Conservation (phyloP, 2,113 vertebrate species). For the Sceloporus tristichus region DNA sequence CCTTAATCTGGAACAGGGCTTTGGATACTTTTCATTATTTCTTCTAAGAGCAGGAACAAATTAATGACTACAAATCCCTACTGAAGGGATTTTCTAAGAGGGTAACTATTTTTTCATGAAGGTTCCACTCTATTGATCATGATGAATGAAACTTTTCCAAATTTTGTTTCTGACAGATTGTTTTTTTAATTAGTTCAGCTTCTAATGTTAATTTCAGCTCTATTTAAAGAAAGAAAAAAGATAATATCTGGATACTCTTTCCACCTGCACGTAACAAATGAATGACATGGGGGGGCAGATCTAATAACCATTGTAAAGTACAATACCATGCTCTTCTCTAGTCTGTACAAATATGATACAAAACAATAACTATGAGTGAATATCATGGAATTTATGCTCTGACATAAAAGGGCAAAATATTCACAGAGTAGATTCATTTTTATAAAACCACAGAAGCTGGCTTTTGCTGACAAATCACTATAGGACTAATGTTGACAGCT, state of each 20-base stretch:
- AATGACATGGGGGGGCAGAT: background rate
- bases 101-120: conserved; percentile 39
- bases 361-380: background rate
- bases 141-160: conserved; percentile 60
- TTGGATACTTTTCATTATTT: conserved; percentile 33
- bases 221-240: conserved; percentile 23
- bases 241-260: rapidly evolving
- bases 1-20: conserved; percentile 18
- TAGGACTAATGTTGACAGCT: background rate
- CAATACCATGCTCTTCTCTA: rapidly evolving
- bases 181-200: conserved; percentile 37
- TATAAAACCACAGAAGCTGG: background rate
- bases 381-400: conserved; percentile 16
- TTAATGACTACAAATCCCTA: conserved; percentile 42
- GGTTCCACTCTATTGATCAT: conserved; percentile 37
- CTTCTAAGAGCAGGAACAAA: conserved; percentile 23
- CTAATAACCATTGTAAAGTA: conserved; percentile 1
- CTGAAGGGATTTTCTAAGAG: background rate
- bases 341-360: conserved; percentile 26
- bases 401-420: background rate
- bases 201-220: conserved; percentile 32
- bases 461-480: conserved; percentile 30
- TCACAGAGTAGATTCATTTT: background rate
- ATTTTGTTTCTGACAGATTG: conserved; percentile 26
- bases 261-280: background rate